A percentile compares a stretch with the other conserved stretches of the same genome.
phyloP scores from a whole-genome alignment of 2,888 invertebrate genomes.

The Buathra laborator region DNA sequence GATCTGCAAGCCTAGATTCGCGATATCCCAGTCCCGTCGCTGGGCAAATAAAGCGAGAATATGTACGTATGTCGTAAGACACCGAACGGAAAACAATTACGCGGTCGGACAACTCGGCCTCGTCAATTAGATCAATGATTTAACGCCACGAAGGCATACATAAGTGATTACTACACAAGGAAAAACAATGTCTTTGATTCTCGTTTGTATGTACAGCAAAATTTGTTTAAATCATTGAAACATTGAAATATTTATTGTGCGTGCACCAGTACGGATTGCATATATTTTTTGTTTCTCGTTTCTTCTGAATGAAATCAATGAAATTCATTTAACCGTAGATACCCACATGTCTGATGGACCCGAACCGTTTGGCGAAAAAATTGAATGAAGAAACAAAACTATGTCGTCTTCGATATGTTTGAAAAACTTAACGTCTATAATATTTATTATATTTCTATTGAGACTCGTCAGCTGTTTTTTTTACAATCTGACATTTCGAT shows the following conservation, averaged over 20 bases:
- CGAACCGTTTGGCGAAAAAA: too few relatives aligned
- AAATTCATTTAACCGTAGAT: not conserved
- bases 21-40: not conserved
- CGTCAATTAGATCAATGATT: not conserved
- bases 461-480: too few relatives aligned
- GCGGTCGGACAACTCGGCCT: not conserved
- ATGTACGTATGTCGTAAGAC: not conserved
- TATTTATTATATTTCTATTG: too few relatives aligned
- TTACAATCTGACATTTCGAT: too few relatives aligned
- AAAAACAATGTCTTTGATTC: not conserved
- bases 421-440: too few relatives aligned
- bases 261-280: too few relatives aligned
- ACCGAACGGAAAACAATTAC: not conserved
- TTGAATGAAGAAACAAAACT: too few relatives aligned
- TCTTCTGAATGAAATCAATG: too few relatives aligned
- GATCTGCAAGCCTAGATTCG: conserved; percentile 6
- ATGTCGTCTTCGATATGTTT: too few relatives aligned
- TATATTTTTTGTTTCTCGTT: too few relatives aligned
- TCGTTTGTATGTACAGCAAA: not conserved
- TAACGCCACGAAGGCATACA: not conserved
- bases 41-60: conserved; percentile 18
- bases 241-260: not conserved
- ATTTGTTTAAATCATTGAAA: not conserved
- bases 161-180: not conserved
- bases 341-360: too few relatives aligned